Conservation (phyloP, 2,797 vertebrate species). For the Sebastes elongatus region DNA sequence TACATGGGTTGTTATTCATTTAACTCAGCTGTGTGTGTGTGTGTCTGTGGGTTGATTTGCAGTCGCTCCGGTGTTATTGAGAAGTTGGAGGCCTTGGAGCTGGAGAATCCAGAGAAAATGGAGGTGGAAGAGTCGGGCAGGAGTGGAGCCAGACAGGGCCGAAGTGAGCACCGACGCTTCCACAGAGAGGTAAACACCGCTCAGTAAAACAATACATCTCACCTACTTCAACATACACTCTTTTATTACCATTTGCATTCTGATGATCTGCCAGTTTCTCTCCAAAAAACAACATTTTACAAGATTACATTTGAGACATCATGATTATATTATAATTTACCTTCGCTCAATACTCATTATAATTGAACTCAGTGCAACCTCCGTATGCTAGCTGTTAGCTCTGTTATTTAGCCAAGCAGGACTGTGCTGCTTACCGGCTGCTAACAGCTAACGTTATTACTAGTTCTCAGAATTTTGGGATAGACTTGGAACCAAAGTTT, state of each 20-base stretch:
- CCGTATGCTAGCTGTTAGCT: neutral
- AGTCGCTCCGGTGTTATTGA: constrained; percentile 87
- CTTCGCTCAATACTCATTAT: neutral
- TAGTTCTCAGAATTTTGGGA: too few relatives aligned
- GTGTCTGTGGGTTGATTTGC: constrained; percentile 17
- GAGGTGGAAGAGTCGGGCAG: constrained; percentile 79
- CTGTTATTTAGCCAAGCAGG: too few relatives aligned
- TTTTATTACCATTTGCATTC: neutral
- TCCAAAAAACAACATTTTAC: too few relatives aligned
- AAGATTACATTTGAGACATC: neutral
- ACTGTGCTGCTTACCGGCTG: too few relatives aligned
- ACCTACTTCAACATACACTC: neutral
- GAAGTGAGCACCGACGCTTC: constrained; percentile 82
- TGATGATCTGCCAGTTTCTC: neutral
- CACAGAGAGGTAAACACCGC: constrained; percentile 74
- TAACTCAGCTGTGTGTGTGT: constrained; percentile 10
- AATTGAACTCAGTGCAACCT: neutral
- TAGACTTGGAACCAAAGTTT: neutral
- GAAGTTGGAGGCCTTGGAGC: constrained; percentile 87
- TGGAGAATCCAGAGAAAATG: constrained; percentile 86
- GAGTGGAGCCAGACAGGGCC: constrained; percentile 76
- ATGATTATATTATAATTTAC: neutral
- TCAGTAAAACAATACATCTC: neutral
- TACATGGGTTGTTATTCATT: neutral
- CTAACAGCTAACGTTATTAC: too few relatives aligned